phyloP scores from a whole-genome alignment of 2,797 vertebrate genomes.

The Xenopus petersii region DNA sequence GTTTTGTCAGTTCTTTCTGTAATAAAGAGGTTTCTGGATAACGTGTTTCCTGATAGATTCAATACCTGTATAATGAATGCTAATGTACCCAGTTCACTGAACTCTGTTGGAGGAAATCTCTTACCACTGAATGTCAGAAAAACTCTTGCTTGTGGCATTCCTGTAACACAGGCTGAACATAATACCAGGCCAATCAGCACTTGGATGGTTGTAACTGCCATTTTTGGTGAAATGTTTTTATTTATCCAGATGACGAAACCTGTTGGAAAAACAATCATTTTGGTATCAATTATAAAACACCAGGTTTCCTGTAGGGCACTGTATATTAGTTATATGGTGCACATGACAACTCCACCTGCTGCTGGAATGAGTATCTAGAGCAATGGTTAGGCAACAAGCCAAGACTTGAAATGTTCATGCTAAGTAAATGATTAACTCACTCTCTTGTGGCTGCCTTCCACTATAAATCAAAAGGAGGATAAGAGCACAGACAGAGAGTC shows the following conservation, averaged over 20 bases:
- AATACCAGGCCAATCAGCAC: conserved; percentile 64
- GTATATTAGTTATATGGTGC: not conserved
- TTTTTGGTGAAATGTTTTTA: conserved; percentile 55
- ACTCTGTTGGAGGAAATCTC: conserved; percentile 42
- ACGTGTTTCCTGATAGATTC: no score
- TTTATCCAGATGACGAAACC: conserved; percentile 10
- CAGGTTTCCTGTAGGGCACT: not conserved
- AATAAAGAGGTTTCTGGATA: no score
- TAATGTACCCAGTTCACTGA: no score
- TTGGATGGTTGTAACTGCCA: conserved; percentile 60
- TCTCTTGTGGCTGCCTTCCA: not conserved
- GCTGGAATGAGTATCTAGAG: conserved; percentile 34
- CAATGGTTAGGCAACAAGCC: not conserved
- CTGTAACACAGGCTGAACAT: conserved; percentile 60
- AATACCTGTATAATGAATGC: no score
- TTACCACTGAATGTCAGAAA: conserved; percentile 74
- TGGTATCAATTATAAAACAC: not conserved
- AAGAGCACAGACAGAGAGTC: not conserved
- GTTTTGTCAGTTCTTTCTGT: no score
- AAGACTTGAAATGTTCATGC: not conserved
- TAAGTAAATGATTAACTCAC: not conserved
- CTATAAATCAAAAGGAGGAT: not conserved
- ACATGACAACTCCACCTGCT: conserved; percentile 54
- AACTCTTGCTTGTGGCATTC: conserved; percentile 73
- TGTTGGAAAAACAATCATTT: conserved; percentile 8